These are phyloP conservation scores for Hormiphora californensis DNA, from an alignment of 37 sponge, comb jelly and placozoan species.

Conservation along the genomic window DNA sequence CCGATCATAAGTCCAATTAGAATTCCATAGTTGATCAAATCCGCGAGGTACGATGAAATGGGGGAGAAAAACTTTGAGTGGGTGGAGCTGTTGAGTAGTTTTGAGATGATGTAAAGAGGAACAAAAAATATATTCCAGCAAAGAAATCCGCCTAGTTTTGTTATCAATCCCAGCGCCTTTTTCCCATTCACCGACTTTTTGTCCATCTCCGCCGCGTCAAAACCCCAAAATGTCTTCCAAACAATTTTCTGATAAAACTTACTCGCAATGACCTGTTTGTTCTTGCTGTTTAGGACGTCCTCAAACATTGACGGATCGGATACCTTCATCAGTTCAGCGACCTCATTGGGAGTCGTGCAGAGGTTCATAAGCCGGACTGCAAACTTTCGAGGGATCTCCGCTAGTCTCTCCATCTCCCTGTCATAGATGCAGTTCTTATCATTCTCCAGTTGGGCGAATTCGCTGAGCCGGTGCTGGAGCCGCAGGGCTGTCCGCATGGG, in stretches of 20 bases:
- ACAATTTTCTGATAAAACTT: not conserved
- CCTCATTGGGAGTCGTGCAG: not conserved
- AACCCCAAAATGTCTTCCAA: not conserved
- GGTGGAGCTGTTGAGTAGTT: not conserved
- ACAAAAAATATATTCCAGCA: not conserved
- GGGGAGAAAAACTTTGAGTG: not conserved
- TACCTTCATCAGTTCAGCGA: not conserved
- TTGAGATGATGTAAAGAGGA: not conserved
- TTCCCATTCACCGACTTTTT: not conserved
- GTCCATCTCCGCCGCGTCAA: not conserved
- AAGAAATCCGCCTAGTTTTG: not conserved
- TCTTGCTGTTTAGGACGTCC: not conserved
- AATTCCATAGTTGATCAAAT: not conserved
- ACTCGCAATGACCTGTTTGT: not conserved
- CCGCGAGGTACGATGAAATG: not conserved
- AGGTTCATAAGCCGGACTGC: not conserved
- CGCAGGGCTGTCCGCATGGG: constrained; percentile 12
- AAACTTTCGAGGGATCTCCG: not conserved
- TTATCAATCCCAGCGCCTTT: not conserved
- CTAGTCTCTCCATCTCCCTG: not conserved
- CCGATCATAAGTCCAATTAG: not conserved
- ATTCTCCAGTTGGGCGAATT: not conserved
- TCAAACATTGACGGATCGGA: not conserved
- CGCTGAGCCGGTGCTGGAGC: not conserved
- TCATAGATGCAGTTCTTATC: constrained; percentile 17